These are phyloP conservation scores for Haliclystus octoradiatus DNA, from an alignment of 30 jellyfish, hydroid and myxozoan genomes.

Conservation along the genomic window DNA sequence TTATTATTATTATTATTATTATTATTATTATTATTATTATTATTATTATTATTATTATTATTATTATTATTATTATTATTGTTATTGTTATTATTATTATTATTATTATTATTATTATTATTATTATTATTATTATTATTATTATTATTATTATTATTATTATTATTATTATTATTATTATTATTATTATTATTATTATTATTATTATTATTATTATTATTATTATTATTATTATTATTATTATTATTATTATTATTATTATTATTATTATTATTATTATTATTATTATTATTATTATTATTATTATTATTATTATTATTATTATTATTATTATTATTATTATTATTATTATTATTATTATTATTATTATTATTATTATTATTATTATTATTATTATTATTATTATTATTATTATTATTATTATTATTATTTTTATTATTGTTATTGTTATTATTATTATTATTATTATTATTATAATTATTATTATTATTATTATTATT, in stretches of 20 bases:
- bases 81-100: not conserved
- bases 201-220: not conserved
- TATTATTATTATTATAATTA: not conserved
- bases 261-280: not conserved
- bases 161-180: not conserved
- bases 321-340: not conserved
- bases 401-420: not conserved
- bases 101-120: not conserved
- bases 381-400: not conserved
- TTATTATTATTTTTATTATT: not conserved
- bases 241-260: not conserved
- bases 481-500: not conserved
- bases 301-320: not conserved
- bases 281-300: not conserved
- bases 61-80: not conserved
- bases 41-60: no score
- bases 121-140: not conserved
- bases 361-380: not conserved
- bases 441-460: slow-evolving; percentile 1
- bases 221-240: not conserved
- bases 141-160: not conserved
- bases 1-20: no score
- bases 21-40: no score
- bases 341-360: not conserved
- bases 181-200: not conserved